Evolutionary conservation across 2,797 vertebrate genomes (phyloP), one percentile per base, ranked within the genome.

Genomic region (Pipistrellus nathusii): DNA sequence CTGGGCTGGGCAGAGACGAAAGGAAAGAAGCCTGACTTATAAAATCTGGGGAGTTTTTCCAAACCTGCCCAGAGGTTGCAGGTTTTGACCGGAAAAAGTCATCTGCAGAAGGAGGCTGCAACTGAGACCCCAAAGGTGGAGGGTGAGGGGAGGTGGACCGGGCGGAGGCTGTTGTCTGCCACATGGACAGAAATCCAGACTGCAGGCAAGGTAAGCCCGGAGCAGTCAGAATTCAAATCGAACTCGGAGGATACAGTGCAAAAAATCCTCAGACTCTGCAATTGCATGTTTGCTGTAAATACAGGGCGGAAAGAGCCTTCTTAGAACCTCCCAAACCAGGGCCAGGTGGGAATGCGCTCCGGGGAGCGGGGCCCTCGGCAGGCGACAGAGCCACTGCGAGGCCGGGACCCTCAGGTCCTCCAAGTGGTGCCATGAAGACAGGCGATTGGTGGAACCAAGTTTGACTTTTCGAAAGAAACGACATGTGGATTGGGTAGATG

Each of bases 391-490:
- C 51, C 30, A 5, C 9, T 2, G 30, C 0, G 1, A 71, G 71
- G 27, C 35, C 15, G 8, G 46, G 5, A 7, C 44, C 15, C 15
- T 0, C 13, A 25, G 44, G 27, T 51, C 53, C 51, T 20, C 14
- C 21, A 51, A 13, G 35, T 6, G 9, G 30, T 46, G 66, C 64
- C 35, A 30, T 1, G 25, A 85, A 44, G 62, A 82, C 1, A 1
- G 57, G 25, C 0, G 0, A 41, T 59, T 8, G 30, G n/a, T 9
- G 44, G 2, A 25, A 20, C 18, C 75, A 51, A 23, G 68, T 57
- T 25, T 12, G 11, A 73, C n/a, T 86, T 83, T 57, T 21, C 73
- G 46, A 91, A 78, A 95, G 44, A 89, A 78, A 93, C 3, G 48
- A 64, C 20, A 15, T 7, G 10, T 2, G 25, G 25, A 75, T 38